These are phyloP conservation scores for Diabrotica undecimpunctata DNA, from an alignment of 1,140 invertebrate species.

Conservation along the genomic window DNA sequence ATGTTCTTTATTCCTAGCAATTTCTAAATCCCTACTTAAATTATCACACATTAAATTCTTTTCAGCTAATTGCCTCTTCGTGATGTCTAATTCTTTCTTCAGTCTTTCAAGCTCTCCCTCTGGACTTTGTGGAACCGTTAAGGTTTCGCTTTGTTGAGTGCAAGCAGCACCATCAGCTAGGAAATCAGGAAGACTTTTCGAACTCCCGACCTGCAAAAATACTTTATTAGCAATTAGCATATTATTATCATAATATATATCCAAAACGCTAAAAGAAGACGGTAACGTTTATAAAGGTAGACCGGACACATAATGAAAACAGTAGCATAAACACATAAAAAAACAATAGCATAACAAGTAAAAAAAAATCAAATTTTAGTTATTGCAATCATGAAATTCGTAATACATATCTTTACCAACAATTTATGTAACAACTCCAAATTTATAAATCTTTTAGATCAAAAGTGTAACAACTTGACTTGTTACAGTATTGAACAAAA, in stretches of 20 bases:
- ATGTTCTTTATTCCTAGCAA: constrained; percentile 50
- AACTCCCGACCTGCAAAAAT: constrained; percentile 46
- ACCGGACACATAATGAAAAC: too few relatives aligned
- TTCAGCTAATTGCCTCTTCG: constrained; percentile 52
- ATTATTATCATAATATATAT: constrained; percentile 1
- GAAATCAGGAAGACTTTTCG: constrained; percentile 68
- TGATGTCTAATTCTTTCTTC: constrained; percentile 53
- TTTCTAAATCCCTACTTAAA: constrained; percentile 55
- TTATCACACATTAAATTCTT: constrained; percentile 51
- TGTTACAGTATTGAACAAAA: too few relatives aligned
- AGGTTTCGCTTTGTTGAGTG: constrained; percentile 44
- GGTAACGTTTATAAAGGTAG: too few relatives aligned
- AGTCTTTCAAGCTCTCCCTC: constrained; percentile 55
- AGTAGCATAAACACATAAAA: too few relatives aligned
- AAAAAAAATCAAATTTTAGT: too few relatives aligned
- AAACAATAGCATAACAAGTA: too few relatives aligned
- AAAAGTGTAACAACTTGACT: too few relatives aligned
- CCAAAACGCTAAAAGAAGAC: too few relatives aligned
- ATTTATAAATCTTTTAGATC: too few relatives aligned
- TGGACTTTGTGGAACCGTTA: constrained; percentile 47
- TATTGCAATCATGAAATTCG: too few relatives aligned
- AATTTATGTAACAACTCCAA: too few relatives aligned
- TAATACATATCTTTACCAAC: too few relatives aligned
- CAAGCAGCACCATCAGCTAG: constrained; percentile 67
- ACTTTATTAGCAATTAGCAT: constrained; percentile 6